Conservation (phyloP, 1,140 invertebrate genomes). For the Zaprionus ghesquierei region DNA sequence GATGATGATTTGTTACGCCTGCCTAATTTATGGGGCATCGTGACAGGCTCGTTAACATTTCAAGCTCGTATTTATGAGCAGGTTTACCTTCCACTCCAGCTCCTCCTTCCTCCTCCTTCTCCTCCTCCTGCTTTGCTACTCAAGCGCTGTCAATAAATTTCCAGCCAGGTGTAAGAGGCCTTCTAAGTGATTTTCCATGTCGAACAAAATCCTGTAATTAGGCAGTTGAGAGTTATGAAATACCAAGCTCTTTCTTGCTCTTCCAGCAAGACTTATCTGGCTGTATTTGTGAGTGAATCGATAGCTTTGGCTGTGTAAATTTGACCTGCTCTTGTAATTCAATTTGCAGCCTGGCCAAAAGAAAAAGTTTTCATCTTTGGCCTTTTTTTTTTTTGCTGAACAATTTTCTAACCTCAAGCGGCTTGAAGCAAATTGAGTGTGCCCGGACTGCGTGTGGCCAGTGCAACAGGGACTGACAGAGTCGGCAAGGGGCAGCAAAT, state of each 20-base stretch:
- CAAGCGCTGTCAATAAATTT: constrained; percentile 61
- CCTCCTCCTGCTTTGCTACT: not conserved
- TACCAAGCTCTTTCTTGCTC: not conserved
- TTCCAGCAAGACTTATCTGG: not conserved
- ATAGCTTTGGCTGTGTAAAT: not conserved
- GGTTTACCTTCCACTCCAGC: not conserved
- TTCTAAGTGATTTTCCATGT: constrained; percentile 71
- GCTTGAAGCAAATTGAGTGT: constrained; percentile 59
- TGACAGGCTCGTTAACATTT: constrained; percentile 59
- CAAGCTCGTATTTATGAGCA: constrained; percentile 30
- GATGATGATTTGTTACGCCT: constrained; percentile 64
- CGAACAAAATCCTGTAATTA: constrained; percentile 13
- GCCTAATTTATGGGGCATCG: constrained; percentile 60
- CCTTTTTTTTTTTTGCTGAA: not conserved
- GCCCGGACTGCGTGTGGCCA: constrained; percentile 26
- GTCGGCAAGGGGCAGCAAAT: not conserved
- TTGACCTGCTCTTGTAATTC: constrained; percentile 23
- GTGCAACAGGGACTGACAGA: constrained; percentile 42
- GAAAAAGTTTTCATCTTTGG: constrained; percentile 32
- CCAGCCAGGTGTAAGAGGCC: constrained; percentile 8
- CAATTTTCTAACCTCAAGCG: constrained; percentile 53
- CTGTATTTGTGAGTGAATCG: not conserved
- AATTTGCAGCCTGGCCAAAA: constrained; percentile 47
- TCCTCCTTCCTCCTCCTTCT: not conserved
- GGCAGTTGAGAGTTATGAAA: not conserved